Base-by-base conservation (phyloP, 2,888 invertebrate genomes). In the Drosophila nr. medialis region DNA sequence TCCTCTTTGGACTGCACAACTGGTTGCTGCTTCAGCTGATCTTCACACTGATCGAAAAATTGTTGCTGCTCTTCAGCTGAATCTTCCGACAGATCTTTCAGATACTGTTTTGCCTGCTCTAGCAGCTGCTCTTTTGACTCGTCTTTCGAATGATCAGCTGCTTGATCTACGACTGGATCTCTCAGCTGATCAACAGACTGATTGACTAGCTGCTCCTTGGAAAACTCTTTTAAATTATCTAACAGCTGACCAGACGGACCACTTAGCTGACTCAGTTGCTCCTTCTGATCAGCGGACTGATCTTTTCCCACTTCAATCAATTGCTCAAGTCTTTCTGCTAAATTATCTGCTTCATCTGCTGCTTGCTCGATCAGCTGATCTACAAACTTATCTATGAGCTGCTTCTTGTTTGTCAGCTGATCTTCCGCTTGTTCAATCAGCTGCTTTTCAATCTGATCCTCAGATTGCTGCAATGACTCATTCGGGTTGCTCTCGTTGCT, bases 321-420 rank as follows among this genome's bases (percentile, higher is more conserved):
- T 4, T 56, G 27, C 13, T 32, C 11, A 32, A 32, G 32, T 11
- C 11, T 32, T 32, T 24, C 30, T 4, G 11, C 5, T 18, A 8
- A 15, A 8, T 36, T 15, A 40, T 61, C 61, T 13, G 29, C 34
- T 45, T 48, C 24, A 21, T 55, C 34, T 21, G 24, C 27, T 32
- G 56, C 55, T 29, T 38, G 55, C 13, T 27, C 38, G 2, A 55
- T 55, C 55, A 55, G 55, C 55, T 54, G 34, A 15, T 21, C 29
- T 13, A 24, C 36, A 18, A 30, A 29, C 36, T 61, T 45, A 36
- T 62, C 40, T 7, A 38, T 18, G n/a, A 8, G 21, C 21, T 60
- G 40, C n/a, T 24, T 40, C n/a, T 34, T 18, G 4, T 27, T 64
- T 18, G 13, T 36, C 27, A 15, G 10, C n/a, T 36, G 53, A 18